Evolutionary conservation across 2,888 invertebrate genomes (phyloP).

Genomic region (Noctua janthe): DNA sequence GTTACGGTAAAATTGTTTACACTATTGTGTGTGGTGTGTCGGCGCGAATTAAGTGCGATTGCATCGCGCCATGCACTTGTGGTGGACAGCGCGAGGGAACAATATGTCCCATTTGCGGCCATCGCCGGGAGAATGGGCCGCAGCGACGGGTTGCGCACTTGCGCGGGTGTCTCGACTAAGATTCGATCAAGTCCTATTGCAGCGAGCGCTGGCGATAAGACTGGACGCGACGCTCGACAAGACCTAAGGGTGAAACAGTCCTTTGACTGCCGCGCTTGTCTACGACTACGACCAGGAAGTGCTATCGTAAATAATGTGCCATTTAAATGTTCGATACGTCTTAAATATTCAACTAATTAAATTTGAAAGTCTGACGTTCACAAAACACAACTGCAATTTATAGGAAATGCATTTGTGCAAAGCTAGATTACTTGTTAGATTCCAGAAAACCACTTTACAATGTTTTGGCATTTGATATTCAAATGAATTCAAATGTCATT

Average conservation of each 20-base stretch:
- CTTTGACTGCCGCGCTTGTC: conserved; percentile 64
- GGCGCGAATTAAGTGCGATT: conserved; percentile 72
- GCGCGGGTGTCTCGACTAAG: conserved; percentile 65
- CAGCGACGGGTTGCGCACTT: conserved; percentile 64
- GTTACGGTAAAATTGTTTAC: conserved; percentile 74
- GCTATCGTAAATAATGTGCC: conserved; percentile 57
- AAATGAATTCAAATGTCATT: conserved; percentile 67
- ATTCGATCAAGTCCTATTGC: conserved; percentile 68
- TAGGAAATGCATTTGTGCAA: conserved; percentile 38
- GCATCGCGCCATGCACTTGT: conserved; percentile 73
- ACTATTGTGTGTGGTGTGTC: conserved; percentile 72
- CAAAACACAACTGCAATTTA: conserved; percentile 18
- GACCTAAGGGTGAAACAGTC: conserved; percentile 63
- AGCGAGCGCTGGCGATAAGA: conserved; percentile 62
- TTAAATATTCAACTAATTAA: conserved; percentile 61
- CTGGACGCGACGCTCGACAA: conserved; percentile 62
- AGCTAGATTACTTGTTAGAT: conserved; percentile 34
- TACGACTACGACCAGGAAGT: conserved; percentile 55
- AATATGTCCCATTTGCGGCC: conserved; percentile 72
- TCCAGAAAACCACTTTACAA: conserved; percentile 43
- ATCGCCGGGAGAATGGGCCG: conserved; percentile 62
- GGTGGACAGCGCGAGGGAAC: conserved; percentile 72
- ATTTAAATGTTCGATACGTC: conserved; percentile 61
- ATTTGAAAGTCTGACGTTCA: conserved; percentile 23
- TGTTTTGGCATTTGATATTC: conserved; percentile 59